Conservation (phyloP, 1,140 invertebrate species). For the Eueides isabella region DNA sequence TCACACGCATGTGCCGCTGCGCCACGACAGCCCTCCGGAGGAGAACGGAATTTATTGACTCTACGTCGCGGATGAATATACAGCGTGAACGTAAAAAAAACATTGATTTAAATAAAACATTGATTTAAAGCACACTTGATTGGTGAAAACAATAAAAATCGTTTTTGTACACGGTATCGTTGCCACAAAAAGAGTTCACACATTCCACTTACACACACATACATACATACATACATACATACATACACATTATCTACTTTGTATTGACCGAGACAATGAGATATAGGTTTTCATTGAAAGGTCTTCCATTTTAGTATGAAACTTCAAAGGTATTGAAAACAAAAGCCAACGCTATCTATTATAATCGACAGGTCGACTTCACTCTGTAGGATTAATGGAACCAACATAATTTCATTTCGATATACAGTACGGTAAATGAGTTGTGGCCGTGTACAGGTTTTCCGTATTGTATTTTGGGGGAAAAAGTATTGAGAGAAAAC, state of each 20-base stretch:
- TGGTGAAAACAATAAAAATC: background rate
- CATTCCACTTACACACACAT: background rate
- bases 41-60: too few species aligned
- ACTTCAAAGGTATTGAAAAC: slow-evolving; percentile 7
- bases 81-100: background rate
- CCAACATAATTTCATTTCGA: background rate
- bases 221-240: background rate
- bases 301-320: slow-evolving; percentile 5
- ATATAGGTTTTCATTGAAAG: background rate
- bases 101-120: background rate
- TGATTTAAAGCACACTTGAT: background rate
- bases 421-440: background rate
- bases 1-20: too few species aligned
- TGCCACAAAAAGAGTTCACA: background rate
- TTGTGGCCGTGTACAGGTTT: background rate
- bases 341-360: slow-evolving; percentile 4
- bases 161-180: background rate
- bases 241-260: background rate
- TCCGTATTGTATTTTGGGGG: background rate
- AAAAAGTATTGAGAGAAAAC: too few species aligned
- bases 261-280: background rate
- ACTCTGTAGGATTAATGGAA: slow-evolving; percentile 1
- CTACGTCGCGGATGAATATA: too few species aligned
- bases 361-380: slow-evolving; percentile 8
- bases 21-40: too few species aligned